Evolutionary conservation across 2,888 invertebrate genomes (phyloP), one percentile per base, ranked within the genome.

Genomic region (Drosophila prostipennis): DNA sequence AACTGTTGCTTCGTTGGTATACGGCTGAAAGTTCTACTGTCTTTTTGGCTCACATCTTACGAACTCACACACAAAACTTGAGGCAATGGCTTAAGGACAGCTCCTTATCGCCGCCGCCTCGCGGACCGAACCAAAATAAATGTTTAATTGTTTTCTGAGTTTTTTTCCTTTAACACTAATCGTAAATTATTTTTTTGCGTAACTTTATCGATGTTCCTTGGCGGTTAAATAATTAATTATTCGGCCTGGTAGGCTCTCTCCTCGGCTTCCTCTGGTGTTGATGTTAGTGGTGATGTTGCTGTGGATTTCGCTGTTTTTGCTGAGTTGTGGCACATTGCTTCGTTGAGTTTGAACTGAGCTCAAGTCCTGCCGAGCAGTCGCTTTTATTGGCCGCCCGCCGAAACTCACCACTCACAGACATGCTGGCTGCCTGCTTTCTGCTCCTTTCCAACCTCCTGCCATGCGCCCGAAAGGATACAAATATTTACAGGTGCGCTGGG

Each of bases 321-420:
- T 63, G 19, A 64, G 79, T 73, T 83, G 80, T 84, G 74, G 42
- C 76, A 78, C 77, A 80, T 76, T 77, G 74, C 61, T 75, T 78
- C 61, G 85, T 79, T 85, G 87, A 77, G 74, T 87, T 81, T 67
- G 49, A 75, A 89, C 88, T 88, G 89, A 85, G 81, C 79, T 65
- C 23, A 46, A 58, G 58, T 73, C 71, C 64, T 71, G 72, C 67
- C 59, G 54, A 69, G 46, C 74, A 23, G 51, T 65, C 59, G 76
- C 77, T 83, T 88, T 87, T 88, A 87, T 87, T 86, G 89, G 86
- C 80, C 70, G 14, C 68, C 75, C 68, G 58, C 11, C 7, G 57
- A 73, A 81, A 85, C 55, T 81, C 89, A 89, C 87, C 89, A 87
- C 76, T 74, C 80, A 73, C 74, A 65, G 67, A 76, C 74, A 68